Conservation (phyloP, 2,888 invertebrate genomes). For the Megastigmus dorsalis region DNA sequence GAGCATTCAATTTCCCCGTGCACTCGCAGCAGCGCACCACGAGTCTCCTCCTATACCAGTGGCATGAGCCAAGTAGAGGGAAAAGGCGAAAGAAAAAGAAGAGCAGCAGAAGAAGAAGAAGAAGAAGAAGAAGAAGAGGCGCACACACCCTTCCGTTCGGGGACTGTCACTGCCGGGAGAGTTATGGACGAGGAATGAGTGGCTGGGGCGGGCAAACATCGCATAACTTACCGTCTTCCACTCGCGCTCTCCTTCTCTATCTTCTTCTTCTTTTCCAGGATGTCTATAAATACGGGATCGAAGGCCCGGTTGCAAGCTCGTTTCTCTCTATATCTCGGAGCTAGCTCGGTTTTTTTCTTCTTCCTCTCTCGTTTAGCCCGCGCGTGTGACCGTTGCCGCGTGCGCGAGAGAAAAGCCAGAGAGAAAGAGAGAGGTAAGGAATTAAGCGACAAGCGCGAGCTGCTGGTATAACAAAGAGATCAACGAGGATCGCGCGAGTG, state of each 20-base stretch:
- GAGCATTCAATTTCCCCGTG: conserved; percentile 53
- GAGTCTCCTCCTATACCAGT: no score
- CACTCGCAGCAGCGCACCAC: background rate
- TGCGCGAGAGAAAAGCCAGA: background rate
- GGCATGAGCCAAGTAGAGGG: conserved; percentile 16
- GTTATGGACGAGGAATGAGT: conserved; percentile 73
- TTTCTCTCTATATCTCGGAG: background rate
- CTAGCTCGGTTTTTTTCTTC: background rate
- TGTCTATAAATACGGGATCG: conserved; percentile 68
- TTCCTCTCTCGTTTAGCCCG: background rate
- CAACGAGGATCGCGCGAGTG: background rate
- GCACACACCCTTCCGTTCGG: conserved; percentile 71
- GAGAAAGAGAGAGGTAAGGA: conserved; percentile 12
- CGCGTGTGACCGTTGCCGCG: background rate
- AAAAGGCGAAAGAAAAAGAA: conserved; percentile 49
- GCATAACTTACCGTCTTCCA: conserved; percentile 69
- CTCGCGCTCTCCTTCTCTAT: conserved; percentile 27
- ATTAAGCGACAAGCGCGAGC: conserved; percentile 46
- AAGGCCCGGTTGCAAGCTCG: conserved; percentile 39
- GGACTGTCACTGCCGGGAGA: conserved; percentile 70
- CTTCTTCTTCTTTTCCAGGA: conserved; percentile 67
- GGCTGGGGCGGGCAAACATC: conserved; percentile 73
- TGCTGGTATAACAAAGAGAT: conserved; percentile 39
- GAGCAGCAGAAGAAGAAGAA: conserved; percentile 62
- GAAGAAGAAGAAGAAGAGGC: conserved; percentile 33